Evolutionary conservation across 1,140 invertebrate genomes (phyloP), one percentile per base, ranked within the genome.

Genomic region (Anastrepha obliqua): DNA sequence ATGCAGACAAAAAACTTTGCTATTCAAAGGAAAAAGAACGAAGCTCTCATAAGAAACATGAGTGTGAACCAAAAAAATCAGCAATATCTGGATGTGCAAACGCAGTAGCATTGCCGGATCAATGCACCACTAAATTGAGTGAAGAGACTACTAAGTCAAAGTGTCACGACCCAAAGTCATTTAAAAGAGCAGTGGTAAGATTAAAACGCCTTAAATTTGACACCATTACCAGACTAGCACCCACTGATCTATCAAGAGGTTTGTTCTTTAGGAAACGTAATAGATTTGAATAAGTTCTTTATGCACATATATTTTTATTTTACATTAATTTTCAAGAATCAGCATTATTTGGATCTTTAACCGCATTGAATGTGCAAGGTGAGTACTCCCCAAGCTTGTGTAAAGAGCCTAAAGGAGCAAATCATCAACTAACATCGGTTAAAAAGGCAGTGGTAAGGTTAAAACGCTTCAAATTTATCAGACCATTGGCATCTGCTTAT

Each of bases 61-160:
- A 29, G 29, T 29, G 29, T 29, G 29, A 29, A 5, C 15, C 60
- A 5, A 9, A 62, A 17, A 13, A 62, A 4, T 62, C 13, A 13
- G 60, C 15, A 4, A 1, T 4, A 17, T 62, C 4, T n/a, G n/a
- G 15, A 62, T 15, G 8, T n/a, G 60, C 8, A 62, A 17, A 2
- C 60, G 15, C 60, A 62, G 42, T 74, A 42, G 42, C 70, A 74
- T 74, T 74, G 70, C 70, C 47, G 70, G 70, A 74, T 44, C 70
- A 74, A 74, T 74, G 42, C 44, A n/a, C 11, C 7, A 17, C 13
- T 67, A 67, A 67, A 11, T 67, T 39, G 9, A 29, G 20, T 42
- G 7, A 39, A 39, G 9, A 5, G 64, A 0, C 29, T 13, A 15
- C 39, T 4, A 51, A 47, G 47, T 44, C 20, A 7, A 4, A 47